phyloP scores from a whole-genome alignment of 2,797 vertebrate species.

The Poecilia gillii region DNA sequence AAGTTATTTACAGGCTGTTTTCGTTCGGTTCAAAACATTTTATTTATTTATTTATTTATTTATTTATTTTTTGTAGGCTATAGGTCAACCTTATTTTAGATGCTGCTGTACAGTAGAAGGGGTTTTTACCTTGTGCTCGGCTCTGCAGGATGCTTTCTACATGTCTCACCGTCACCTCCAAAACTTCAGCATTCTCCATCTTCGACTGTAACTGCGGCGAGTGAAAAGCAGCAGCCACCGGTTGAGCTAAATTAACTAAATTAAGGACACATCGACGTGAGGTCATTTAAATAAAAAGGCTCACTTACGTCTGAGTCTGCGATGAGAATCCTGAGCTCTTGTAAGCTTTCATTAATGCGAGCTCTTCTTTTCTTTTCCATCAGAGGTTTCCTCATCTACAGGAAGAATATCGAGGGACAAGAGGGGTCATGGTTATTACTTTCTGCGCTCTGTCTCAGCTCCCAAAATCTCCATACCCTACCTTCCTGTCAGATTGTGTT shows the following conservation, averaged over 20 bases:
- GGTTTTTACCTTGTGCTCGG: constrained; percentile 84
- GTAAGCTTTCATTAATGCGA: constrained; percentile 94
- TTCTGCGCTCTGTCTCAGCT: background rate
- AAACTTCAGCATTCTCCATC: constrained; percentile 95
- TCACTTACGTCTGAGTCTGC: constrained; percentile 86
- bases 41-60: too few relatives aligned
- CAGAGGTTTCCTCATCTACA: constrained; percentile 90
- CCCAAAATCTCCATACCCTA: constrained; percentile 37
- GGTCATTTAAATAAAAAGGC: background rate
- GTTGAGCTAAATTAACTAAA: background rate
- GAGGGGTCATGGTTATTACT: background rate
- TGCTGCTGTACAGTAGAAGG: background rate
- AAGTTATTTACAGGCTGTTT: background rate
- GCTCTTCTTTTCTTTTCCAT: constrained; percentile 93
- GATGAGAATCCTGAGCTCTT: constrained; percentile 87
- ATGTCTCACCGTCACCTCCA: constrained; percentile 92
- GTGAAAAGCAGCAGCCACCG: background rate
- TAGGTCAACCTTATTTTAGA: background rate
- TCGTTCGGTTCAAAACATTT: background rate
- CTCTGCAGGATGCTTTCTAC: constrained; percentile 87
- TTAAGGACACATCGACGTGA: background rate
- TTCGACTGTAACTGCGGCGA: constrained; percentile 82
- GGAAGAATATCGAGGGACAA: background rate
- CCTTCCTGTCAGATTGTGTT: constrained; percentile 83
- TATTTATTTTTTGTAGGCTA: background rate